Conservation (phyloP, 53 echinoderm and acorn worm species). For the Paracentrotus lividus region DNA sequence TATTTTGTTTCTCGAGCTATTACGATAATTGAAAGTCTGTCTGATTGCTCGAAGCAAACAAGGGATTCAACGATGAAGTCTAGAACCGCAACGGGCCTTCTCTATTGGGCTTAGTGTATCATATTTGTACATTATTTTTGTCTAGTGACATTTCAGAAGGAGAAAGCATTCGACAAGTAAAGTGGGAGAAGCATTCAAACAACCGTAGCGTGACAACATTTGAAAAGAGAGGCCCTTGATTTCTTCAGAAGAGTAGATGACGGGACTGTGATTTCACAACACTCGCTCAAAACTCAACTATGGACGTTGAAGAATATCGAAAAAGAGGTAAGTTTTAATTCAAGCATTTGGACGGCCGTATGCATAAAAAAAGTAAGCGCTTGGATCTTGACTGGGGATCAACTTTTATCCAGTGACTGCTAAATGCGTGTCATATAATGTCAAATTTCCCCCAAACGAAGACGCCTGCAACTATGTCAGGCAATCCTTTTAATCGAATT, state of each 20-base stretch:
- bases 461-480: too few relatives aligned
- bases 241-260: conserved; percentile 2
- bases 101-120: background rate
- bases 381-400: too few relatives aligned
- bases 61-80: conserved; percentile 7
- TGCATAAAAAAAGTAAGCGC: too few relatives aligned
- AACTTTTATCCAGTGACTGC: too few relatives aligned
- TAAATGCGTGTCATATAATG: too few relatives aligned
- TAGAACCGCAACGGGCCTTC: background rate
- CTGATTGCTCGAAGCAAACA: conserved; percentile 10
- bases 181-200: background rate
- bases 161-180: background rate
- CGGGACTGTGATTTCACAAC: background rate
- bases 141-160: background rate
- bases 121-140: conserved; percentile 18
- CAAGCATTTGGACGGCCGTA: too few relatives aligned
- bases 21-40: conserved; percentile 49
- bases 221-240: background rate
- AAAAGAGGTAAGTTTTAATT: conserved; percentile 56
- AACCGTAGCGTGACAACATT: background rate
- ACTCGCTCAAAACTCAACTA: conserved; percentile 25
- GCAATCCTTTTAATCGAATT: too few relatives aligned
- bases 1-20: conserved; percentile 57
- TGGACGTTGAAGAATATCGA: conserved; percentile 72
- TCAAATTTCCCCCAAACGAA: too few relatives aligned